Evolutionary conservation across 92 coral and sea anemone genomes (phyloP).

Genomic region (Ricordea florida): DNA sequence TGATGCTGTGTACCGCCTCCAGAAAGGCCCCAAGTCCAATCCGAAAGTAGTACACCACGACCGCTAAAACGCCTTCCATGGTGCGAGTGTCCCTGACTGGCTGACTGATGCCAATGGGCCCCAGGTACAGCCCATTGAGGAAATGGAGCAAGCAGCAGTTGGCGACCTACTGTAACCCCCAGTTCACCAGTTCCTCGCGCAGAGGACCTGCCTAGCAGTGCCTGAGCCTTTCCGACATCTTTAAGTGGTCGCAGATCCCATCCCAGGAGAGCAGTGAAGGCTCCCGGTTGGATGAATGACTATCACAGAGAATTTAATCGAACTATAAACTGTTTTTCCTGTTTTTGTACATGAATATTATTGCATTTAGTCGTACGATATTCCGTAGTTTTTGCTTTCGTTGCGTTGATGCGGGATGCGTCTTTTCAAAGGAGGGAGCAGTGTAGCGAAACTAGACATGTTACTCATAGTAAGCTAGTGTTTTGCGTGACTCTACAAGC

Average conservation of each 20-base stretch:
- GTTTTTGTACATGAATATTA: not conserved
- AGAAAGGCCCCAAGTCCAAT: conserved; percentile 8
- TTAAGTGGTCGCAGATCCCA: too few species aligned
- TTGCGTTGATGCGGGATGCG: not conserved
- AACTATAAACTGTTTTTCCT: too few species aligned
- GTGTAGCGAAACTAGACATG: not conserved
- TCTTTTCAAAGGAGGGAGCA: conserved; percentile 1
- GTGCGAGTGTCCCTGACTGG: conserved; percentile 11
- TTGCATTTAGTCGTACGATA: not conserved
- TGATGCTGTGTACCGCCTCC: conserved; percentile 12
- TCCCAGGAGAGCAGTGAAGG: too few species aligned
- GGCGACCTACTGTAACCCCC: too few species aligned
- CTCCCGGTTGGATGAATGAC: too few species aligned
- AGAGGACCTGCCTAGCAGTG: too few species aligned
- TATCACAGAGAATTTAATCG: too few species aligned
- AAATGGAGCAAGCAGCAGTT: not conserved
- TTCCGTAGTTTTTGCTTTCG: not conserved
- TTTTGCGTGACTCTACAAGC: too few species aligned
- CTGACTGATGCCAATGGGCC: not conserved
- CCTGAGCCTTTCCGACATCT: too few species aligned
- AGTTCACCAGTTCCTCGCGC: too few species aligned
- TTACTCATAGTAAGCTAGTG: too few species aligned
- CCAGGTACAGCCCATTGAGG: not conserved
- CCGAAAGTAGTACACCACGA: conserved; percentile 43
- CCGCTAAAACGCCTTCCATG: conserved; percentile 26